phyloP scores from a whole-genome alignment of 1,140 invertebrate species.

The Penaeus vannamei region DNA sequence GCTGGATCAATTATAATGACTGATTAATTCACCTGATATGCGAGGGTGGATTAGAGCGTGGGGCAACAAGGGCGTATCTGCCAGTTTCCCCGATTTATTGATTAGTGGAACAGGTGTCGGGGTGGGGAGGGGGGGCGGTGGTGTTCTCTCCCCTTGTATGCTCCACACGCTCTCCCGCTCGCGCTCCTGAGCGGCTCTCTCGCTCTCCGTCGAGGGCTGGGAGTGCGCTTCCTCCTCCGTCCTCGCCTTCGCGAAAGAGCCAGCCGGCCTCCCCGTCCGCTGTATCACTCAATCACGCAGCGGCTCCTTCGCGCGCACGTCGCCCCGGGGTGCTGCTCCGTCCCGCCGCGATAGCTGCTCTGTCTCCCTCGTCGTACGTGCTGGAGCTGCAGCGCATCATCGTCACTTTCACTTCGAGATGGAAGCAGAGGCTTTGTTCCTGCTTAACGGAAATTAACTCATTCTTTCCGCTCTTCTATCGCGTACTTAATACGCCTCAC shows the following conservation, averaged over 20 bases:
- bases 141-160: constrained; percentile 3
- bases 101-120: constrained; percentile 46
- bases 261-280: background rate
- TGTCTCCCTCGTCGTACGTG: no score
- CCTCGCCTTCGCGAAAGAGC: no score
- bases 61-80: constrained; percentile 32
- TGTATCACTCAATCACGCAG: background rate
- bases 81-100: constrained; percentile 31
- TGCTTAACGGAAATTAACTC: no score
- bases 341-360: background rate
- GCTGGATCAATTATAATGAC: no score
- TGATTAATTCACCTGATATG: no score
- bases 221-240: no score
- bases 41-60: constrained; percentile 24
- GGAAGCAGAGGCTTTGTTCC: no score
- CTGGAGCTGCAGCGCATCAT: no score
- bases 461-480: no score
- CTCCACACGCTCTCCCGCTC: constrained; percentile 36
- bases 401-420: no score
- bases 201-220: no score
- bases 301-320: background rate
- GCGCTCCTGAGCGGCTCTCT: background rate
- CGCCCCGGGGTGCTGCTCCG: background rate
- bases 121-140: background rate
- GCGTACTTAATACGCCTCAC: no score